Conservation (phyloP, 2,797 vertebrate genomes). For the Cryptoblepharus egeriae region DNA sequence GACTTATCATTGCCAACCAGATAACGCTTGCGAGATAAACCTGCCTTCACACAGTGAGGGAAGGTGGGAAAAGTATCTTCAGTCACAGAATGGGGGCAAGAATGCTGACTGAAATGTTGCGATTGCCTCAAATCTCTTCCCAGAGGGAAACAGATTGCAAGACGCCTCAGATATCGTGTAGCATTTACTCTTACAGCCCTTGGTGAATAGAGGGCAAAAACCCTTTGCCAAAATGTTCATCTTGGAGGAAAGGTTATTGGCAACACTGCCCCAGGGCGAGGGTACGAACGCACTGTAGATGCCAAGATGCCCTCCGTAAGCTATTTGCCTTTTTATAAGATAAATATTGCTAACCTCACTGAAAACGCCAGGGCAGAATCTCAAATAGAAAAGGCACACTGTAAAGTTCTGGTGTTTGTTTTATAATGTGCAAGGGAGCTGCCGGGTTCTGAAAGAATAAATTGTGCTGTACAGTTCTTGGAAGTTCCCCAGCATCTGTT, state of each 20-base stretch:
- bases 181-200: constrained; percentile 37
- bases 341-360: background rate
- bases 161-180: constrained; percentile 35
- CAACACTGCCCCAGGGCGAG: background rate
- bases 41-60: background rate
- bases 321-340: background rate
- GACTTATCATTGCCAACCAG: constrained; percentile 22
- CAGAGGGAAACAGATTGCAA: constrained; percentile 30
- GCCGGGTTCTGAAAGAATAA: background rate
- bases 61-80: constrained; percentile 21
- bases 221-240: constrained; percentile 2
- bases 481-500: background rate
- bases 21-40: constrained; percentile 8
- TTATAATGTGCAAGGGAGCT: background rate
- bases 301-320: background rate
- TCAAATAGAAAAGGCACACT: background rate
- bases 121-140: constrained; percentile 53
- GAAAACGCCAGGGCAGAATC: constrained; percentile 4
- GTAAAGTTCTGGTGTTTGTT: background rate
- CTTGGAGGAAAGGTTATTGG: constrained; percentile 46
- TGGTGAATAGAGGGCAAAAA: background rate
- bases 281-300: background rate
- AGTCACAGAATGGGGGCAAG: constrained; percentile 22
- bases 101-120: constrained; percentile 30
- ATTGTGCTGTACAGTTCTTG: too few relatives aligned